These are phyloP conservation scores for Idaea biselata DNA, from an alignment of 2,888 invertebrate genomes.

Conservation along the genomic window DNA sequence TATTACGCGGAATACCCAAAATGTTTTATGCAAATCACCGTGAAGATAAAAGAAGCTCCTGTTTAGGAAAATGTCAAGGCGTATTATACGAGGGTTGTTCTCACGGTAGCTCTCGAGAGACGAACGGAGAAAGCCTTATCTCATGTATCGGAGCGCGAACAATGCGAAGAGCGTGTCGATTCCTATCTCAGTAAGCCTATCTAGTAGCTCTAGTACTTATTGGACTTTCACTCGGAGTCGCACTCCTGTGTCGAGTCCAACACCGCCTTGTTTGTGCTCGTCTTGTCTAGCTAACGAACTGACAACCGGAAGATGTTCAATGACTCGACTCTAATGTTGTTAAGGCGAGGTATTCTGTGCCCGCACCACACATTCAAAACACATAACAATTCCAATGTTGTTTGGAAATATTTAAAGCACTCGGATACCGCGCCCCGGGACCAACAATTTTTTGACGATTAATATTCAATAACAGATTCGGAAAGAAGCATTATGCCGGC, in stretches of 20 bases:
- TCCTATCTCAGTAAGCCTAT: slow-evolving; percentile 64
- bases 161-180: slow-evolving; percentile 75
- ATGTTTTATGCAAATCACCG: slow-evolving; percentile 43
- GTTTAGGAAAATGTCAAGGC: slow-evolving; percentile 59
- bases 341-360: slow-evolving; percentile 23
- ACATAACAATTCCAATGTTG: slow-evolving; percentile 26
- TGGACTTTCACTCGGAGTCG: slow-evolving; percentile 63
- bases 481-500: slow-evolving; percentile 57
- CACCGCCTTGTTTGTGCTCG: slow-evolving; percentile 53
- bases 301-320: slow-evolving; percentile 35
- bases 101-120: slow-evolving; percentile 72
- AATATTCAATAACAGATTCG: slow-evolving; percentile 70
- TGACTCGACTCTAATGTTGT: slow-evolving; percentile 30
- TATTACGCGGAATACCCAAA: slow-evolving; percentile 22
- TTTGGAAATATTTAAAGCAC: slow-evolving; percentile 55
- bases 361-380: slow-evolving; percentile 3
- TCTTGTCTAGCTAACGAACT: slow-evolving; percentile 52
- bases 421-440: slow-evolving; percentile 33
- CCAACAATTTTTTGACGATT: slow-evolving; percentile 46
- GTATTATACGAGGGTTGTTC: slow-evolving; percentile 56
- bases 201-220: slow-evolving; percentile 57
- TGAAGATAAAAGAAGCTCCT: slow-evolving; percentile 50
- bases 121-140: slow-evolving; percentile 74
- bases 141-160: slow-evolving; percentile 71
- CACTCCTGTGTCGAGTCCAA: slow-evolving; percentile 46